Evolutionary conservation across 2,888 invertebrate genomes (phyloP), one percentile per base, ranked within the genome.

Genomic region (Cheilosia variabilis): DNA sequence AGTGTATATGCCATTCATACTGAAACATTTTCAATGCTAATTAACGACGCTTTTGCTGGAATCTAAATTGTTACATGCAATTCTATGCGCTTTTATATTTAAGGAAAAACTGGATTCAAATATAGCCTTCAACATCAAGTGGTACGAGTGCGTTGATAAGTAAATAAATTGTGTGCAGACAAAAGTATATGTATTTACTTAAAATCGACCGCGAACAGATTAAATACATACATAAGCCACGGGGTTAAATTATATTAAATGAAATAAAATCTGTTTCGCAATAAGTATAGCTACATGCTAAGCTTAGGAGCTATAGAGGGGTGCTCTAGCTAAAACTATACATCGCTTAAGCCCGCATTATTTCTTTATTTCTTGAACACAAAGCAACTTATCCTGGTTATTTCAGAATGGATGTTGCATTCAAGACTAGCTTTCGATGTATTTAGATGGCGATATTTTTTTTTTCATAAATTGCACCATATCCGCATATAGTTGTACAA

Each of bases 11-110:
- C 2, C 58, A 50, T 34, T 34, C 17, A 17, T 50, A 71, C 50
- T 50, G 37, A 60, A 50, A 19, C 57, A 31, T 58, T 50, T 58
- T 60, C 60, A 71, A 60, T 71, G 71, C 71, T 71, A 71, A 71
- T 60, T 71, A 71, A 71, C 57, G 58, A 60, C 50, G 50, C 71
- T 41, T 58, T 34, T 34, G 45, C 45, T 60, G 71, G 2, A 9
- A 60, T 60, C 50, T 60, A 41, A 60, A 71, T 60, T 19, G 34
- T 24, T 50, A 27, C 50, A 24, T 34, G 41, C 15, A 31, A 19
- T 31, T 55, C 19, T n/a, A 27, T 53, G 45, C 27, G 53, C 43
- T 31, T 50, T 60, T 34, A 60, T 57, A 34, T 34, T 34, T 53
- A 13, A 37, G 13, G 13, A 7, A 17, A 47, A 31, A 34, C 34